These are phyloP conservation scores for Lutraria lutraria DNA, from an alignment of 2,888 invertebrate species.

Conservation along the genomic window DNA sequence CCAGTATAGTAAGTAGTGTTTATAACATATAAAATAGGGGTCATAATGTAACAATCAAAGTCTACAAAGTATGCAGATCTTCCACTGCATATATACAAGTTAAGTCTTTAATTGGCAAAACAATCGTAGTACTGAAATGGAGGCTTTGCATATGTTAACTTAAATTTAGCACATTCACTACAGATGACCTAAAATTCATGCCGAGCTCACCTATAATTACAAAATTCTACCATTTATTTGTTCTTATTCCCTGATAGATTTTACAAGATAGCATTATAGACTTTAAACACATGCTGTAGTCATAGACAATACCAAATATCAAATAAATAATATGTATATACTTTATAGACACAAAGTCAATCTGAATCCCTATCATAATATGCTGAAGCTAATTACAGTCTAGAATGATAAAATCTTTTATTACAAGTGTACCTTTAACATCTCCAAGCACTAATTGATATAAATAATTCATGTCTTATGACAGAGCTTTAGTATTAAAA, in stretches of 20 bases:
- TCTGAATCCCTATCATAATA: too few relatives aligned
- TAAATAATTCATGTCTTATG: not conserved
- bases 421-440: too few relatives aligned
- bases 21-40: too few relatives aligned
- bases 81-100: not conserved
- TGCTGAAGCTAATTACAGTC: too few relatives aligned
- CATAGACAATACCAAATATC: not conserved
- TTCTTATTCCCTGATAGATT: not conserved
- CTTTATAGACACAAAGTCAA: not conserved
- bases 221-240: not conserved
- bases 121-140: not conserved
- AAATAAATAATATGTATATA: not conserved
- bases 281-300: not conserved
- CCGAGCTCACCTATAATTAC: not conserved
- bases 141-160: not conserved
- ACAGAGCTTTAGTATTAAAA: not conserved
- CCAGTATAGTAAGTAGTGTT: too few relatives aligned
- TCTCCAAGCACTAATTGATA: not conserved
- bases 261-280: not conserved
- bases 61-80: not conserved
- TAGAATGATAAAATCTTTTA: too few relatives aligned
- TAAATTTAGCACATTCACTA: not conserved
- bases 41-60: too few relatives aligned
- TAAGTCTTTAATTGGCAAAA: not conserved
- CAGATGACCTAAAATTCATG: not conserved